Evolutionary conservation across 2,797 vertebrate genomes (phyloP), one percentile per base, ranked within the genome.

Genomic region (Enteromius paludinosus): DNA sequence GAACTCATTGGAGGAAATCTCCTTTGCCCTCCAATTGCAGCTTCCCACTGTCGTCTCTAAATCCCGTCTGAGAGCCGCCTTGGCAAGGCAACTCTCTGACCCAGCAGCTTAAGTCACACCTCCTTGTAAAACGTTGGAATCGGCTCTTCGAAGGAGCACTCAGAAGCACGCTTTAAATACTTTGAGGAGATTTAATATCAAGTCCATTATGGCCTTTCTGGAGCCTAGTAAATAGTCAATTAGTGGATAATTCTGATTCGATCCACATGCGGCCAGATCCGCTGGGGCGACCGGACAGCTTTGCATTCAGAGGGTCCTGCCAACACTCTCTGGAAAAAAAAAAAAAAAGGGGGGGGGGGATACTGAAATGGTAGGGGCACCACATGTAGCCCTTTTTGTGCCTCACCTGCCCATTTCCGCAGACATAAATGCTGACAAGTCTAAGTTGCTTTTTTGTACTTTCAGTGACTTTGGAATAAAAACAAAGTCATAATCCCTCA

Each of bases 161-260:
- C 96, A 96, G 92, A 93, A 94, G 92, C 95, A 96, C 94, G 93
- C 96, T 97, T 97, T 97, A 97, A 98, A 97, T 94, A 96, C 95
- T 96, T 94, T 90, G 94, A 88, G 87, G 90, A 94, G 96, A 96
- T 97, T 98, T 98, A 97, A 98, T 98, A 97, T 97, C 96, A 97
- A 96, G 95, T 97, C 96, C 97, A 98, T 99, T 98, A 98, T 92
- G 92, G 95, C 89, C 93, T 95, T 93, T 96, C 95, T 96, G 92
- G 92, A 94, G 95, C 94, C 96, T 96, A 96, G 96, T 98, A 98
- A 98, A 99, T 96, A 97, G 95, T 97, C 97, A 98, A 97, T 98
- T 98, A 98, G 95, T 92, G 96, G 95, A 97, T 96, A 90, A 94
- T 96, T 97, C 94, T 98, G 96, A 99, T 99, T 96, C 92, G 95